phyloP scores from a whole-genome alignment of 2,113 vertebrate species.

The Dromiciops gliroides region DNA sequence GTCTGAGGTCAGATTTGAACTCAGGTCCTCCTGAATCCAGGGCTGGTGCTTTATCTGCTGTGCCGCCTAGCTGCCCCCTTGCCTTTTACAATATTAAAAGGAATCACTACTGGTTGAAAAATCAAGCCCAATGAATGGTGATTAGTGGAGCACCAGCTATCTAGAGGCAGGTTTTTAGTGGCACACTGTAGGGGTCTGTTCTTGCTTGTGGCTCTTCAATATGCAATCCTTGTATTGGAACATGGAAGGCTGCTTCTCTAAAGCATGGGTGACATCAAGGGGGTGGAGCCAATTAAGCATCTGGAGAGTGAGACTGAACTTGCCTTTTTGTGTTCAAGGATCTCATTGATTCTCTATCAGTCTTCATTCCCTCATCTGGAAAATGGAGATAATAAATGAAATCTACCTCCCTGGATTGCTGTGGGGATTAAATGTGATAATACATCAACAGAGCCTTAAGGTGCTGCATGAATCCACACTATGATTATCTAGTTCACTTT shows the following conservation, averaged over 20 bases:
- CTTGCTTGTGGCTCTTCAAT: background rate
- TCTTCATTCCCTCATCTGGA: background rate
- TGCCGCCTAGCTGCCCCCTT: background rate
- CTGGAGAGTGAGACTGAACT: background rate
- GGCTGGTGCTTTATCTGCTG: no score
- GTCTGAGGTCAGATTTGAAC: background rate
- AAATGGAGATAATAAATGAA: background rate
- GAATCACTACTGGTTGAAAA: background rate
- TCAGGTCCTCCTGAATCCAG: background rate
- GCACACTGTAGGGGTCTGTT: background rate
- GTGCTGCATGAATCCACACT: background rate
- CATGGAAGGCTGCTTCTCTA: background rate
- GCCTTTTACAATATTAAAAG: background rate
- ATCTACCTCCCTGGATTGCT: background rate
- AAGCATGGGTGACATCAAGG: background rate
- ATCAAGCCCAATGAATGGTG: background rate
- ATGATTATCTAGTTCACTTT: slow-evolving; percentile 37
- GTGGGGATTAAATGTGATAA: slow-evolving; percentile 10
- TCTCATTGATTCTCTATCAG: slow-evolving; percentile 10
- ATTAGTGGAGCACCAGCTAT: background rate
- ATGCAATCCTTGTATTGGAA: background rate
- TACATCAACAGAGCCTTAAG: background rate
- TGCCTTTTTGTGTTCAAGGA: background rate
- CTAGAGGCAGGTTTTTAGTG: background rate
- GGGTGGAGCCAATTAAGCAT: background rate